Percentiles rank a stretch among this genome's conserved stretches.
phyloP scores from a whole-genome alignment of 2,888 invertebrate species.

The Syrista parreyssii region DNA sequence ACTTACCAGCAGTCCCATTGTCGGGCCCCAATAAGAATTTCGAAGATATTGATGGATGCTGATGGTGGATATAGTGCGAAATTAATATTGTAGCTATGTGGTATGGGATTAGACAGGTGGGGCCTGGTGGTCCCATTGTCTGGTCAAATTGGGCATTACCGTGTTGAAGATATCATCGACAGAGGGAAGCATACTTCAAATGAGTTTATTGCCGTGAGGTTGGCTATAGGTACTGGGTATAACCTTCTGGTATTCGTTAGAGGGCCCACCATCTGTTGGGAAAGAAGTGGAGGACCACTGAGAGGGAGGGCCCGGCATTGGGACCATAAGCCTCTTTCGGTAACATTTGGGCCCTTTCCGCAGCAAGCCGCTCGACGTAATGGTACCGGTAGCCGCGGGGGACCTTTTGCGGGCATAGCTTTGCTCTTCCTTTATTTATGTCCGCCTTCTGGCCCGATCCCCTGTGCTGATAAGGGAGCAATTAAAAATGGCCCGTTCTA shows the following conservation, averaged over 20 bases:
- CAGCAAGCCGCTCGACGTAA: conserved; percentile 27
- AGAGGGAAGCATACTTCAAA: conserved; percentile 21
- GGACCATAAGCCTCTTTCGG: conserved; percentile 9
- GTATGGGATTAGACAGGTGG: conserved; percentile 5
- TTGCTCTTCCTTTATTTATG: conserved; percentile 34
- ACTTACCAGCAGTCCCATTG: neutral
- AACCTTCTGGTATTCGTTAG: conserved; percentile 16
- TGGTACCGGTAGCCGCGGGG: conserved; percentile 47
- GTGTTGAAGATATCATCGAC: conserved; percentile 40
- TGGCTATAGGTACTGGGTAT: conserved; percentile 17
- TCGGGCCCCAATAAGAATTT: conserved; percentile 16
- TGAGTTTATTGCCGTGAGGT: conserved; percentile 21
- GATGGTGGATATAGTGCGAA: conserved; percentile 3
- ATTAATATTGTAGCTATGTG: neutral
- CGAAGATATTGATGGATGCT: conserved; percentile 17
- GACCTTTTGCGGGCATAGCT: conserved; percentile 27
- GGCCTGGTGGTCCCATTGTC: conserved; percentile 34
- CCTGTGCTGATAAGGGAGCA: conserved; percentile 38
- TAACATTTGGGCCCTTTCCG: conserved; percentile 1
- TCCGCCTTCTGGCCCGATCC: conserved; percentile 37
- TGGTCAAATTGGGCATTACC: conserved; percentile 42
- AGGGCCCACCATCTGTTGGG: neutral
- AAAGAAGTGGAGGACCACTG: conserved; percentile 2
- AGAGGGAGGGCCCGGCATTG: conserved; percentile 2
- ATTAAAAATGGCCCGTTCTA: conserved; percentile 39